Conservation (phyloP, 2,888 invertebrate species). For the Noctua pronuba region DNA sequence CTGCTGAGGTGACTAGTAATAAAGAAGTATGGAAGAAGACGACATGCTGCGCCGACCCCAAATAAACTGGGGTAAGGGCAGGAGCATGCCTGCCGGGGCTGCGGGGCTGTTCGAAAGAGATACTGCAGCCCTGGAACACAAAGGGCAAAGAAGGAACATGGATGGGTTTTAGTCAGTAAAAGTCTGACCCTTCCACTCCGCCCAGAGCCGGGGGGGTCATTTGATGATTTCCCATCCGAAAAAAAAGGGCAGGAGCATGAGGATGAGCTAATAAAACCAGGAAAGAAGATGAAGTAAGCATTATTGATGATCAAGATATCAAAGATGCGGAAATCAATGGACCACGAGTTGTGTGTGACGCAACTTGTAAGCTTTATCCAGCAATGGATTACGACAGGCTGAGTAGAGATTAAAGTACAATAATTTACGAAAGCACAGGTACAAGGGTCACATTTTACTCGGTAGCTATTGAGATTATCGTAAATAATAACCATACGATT, state of each 20-base stretch:
- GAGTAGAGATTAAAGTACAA: conserved; percentile 10
- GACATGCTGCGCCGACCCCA: not conserved
- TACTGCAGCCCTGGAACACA: too few relatives aligned
- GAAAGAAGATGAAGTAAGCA: not conserved
- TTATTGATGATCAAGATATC: not conserved
- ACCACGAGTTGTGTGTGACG: not conserved
- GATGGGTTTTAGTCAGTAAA: too few relatives aligned
- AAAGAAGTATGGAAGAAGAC: not conserved
- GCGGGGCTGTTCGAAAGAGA: too few relatives aligned
- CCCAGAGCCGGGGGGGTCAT: too few relatives aligned
- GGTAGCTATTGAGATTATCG: conserved; percentile 22
- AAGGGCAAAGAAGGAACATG: too few relatives aligned
- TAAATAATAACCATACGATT: conserved; percentile 28
- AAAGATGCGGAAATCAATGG: conserved; percentile 1
- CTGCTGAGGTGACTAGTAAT: not conserved
- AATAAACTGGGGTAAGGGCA: not conserved
- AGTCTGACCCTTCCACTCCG: too few relatives aligned
- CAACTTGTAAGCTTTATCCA: not conserved
- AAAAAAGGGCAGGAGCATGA: not conserved
- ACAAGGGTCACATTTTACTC: conserved; percentile 6
- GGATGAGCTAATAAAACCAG: not conserved
- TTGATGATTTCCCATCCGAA: too few relatives aligned
- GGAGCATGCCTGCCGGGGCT: too few relatives aligned
- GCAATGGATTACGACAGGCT: not conserved
- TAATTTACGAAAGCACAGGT: conserved; percentile 8